phyloP scores from a whole-genome alignment of 2,888 invertebrate genomes.

The Aphodius sticticus region DNA sequence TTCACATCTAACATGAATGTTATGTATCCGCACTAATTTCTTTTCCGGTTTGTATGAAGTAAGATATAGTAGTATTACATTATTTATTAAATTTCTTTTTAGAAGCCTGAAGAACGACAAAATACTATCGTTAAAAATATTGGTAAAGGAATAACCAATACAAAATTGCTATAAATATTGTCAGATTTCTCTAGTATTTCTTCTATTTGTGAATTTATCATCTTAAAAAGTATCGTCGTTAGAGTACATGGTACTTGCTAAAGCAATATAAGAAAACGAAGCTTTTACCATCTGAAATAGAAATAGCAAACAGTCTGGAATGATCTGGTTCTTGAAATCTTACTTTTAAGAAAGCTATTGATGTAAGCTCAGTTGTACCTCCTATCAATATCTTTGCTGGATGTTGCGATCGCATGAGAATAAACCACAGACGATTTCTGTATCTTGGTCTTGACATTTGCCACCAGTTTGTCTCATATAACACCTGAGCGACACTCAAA shows the following conservation, averaged over 20 bases:
- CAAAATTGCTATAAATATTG: too few relatives aligned
- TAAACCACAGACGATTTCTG: neutral
- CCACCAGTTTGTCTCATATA: neutral
- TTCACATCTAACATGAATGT: too few relatives aligned
- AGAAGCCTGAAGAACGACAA: too few relatives aligned
- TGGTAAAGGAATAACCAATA: too few relatives aligned
- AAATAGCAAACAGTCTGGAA: neutral
- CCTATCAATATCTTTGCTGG: neutral
- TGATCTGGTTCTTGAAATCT: neutral
- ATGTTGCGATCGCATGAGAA: neutral
- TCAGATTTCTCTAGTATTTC: too few relatives aligned
- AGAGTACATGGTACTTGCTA: neutral
- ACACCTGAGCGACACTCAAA: neutral
- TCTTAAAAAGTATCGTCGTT: neutral
- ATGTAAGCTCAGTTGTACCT: neutral
- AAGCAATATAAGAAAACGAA: neutral
- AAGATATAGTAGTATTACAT: too few relatives aligned
- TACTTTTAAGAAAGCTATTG: neutral
- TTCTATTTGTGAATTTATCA: too few relatives aligned
- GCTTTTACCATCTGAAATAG: neutral
- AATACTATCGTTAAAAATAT: too few relatives aligned
- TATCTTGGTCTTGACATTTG: neutral
- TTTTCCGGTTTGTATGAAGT: too few relatives aligned
- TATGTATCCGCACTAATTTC: too few relatives aligned
- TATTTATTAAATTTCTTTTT: too few relatives aligned